Conservation (phyloP, 2,113 vertebrate species). For the Mus pahari region DNA sequence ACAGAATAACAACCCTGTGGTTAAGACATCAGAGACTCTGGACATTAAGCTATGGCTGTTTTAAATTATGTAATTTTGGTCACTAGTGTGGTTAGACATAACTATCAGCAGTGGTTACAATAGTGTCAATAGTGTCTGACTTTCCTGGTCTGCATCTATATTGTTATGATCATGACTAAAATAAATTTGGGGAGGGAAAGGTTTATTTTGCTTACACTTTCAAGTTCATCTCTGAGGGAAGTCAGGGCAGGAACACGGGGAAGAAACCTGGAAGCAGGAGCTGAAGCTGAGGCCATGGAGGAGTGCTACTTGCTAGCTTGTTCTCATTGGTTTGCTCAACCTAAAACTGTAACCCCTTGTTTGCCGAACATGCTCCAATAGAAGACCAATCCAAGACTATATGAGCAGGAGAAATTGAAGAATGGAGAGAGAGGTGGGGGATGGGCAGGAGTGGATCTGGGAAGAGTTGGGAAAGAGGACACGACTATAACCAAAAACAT, state of each 20-base stretch:
- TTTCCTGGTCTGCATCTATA: background rate
- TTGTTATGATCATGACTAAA: background rate
- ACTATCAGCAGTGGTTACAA: background rate
- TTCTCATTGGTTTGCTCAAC: background rate
- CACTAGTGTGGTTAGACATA: background rate
- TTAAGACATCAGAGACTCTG: background rate
- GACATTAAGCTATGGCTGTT: background rate
- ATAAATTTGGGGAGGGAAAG: background rate
- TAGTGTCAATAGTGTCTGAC: no score
- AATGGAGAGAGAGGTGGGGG: background rate
- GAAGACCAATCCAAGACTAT: background rate
- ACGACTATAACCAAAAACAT: background rate
- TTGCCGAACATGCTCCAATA: background rate
- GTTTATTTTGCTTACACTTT: background rate
- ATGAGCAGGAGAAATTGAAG: background rate
- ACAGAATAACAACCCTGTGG: background rate
- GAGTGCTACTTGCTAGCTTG: background rate
- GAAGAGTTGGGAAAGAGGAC: background rate
- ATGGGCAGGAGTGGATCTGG: background rate
- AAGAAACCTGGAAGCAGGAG: background rate
- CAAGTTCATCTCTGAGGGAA: background rate
- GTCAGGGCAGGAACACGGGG: background rate
- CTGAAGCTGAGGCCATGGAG: no score
- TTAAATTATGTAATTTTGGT: background rate
- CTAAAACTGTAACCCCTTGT: background rate